Conservation (phyloP, 2,888 invertebrate genomes). For the Melinaea marsaeus region DNA sequence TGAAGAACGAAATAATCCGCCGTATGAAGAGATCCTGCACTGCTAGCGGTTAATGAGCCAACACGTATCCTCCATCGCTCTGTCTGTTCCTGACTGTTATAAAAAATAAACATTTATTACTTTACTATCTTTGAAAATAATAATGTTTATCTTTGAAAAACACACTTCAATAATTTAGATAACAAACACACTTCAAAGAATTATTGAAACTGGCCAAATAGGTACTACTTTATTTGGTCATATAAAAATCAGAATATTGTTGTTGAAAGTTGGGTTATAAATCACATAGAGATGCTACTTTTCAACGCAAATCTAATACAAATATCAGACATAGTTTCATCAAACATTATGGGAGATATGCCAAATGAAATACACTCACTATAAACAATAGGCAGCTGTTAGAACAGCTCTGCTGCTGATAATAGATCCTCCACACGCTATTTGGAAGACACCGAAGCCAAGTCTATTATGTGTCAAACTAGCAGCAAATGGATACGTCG, state of each 20-base stretch:
- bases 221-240: no score
- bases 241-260: no score
- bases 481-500: conserved; percentile 41
- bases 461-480: conserved; percentile 37
- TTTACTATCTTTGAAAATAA: no score
- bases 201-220: no score
- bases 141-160: no score
- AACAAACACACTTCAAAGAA: no score
- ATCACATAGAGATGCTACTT: no score
- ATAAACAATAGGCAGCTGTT: conserved; percentile 33
- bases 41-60: conserved; percentile 42
- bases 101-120: neutral
- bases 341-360: no score
- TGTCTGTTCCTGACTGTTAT: conserved; percentile 37
- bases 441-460: conserved; percentile 21
- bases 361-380: conserved; percentile 25
- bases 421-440: conserved; percentile 33
- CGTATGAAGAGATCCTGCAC: conserved; percentile 42
- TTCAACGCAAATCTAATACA: no score
- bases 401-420: conserved; percentile 30
- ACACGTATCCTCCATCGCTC: conserved; percentile 40
- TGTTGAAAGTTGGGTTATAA: no score
- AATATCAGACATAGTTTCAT: no score
- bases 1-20: conserved; percentile 40
- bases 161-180: no score